Percentiles rank a stretch among this genome's conserved stretches.
These are phyloP conservation scores for Nothocercus nigrocapillus DNA, from an alignment of 2,113 vertebrate genomes.

Conservation along the genomic window DNA sequence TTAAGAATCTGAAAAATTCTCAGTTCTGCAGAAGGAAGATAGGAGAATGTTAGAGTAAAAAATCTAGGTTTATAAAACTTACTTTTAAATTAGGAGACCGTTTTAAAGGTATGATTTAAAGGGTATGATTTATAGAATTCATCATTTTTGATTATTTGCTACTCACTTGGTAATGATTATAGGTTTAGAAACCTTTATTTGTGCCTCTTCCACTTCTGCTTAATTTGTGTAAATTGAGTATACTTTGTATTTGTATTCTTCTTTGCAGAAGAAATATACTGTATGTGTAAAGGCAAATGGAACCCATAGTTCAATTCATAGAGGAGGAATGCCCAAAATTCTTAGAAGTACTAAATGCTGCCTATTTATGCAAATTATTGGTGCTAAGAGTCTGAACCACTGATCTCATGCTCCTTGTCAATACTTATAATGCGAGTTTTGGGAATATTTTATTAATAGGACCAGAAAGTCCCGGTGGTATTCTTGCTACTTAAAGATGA, in stretches of 20 bases:
- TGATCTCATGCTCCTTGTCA: neutral
- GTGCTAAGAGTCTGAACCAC: neutral
- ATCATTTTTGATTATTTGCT: neutral
- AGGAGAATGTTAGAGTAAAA: neutral
- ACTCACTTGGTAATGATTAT: neutral
- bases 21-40: neutral
- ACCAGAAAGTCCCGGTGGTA: neutral
- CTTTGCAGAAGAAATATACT: neutral
- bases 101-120: constrained; percentile 3
- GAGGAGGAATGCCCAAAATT: neutral
- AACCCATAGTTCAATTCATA: neutral
- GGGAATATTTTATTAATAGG: neutral
- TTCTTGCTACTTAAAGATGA: neutral
- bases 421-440: neutral
- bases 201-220: neutral
- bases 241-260: neutral
- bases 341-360: neutral
- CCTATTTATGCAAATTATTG: neutral
- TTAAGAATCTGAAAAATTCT: neutral
- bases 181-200: neutral
- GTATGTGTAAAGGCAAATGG: neutral
- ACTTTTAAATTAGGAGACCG: neutral
- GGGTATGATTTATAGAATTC: neutral
- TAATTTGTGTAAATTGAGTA: neutral
- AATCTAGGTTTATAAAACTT: neutral